Evolutionary conservation across 1,140 invertebrate species (phyloP), one percentile per base, ranked within the genome.

Genomic region (Rhizoglyphus robini): DNA sequence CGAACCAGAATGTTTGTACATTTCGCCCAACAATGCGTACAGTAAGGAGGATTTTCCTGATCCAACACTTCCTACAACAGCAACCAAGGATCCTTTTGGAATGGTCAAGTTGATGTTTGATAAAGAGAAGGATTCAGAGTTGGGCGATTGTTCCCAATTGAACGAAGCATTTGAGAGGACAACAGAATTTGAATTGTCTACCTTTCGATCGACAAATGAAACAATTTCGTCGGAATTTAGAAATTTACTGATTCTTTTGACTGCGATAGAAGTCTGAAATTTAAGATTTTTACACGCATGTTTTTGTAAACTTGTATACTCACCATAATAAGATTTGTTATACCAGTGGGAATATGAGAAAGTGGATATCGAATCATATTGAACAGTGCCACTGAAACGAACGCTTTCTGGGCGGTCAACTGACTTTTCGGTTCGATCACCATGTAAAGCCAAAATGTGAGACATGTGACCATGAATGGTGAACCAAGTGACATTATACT

Each of bases 361-460:
- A 79, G 98, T 97, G 81, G 99, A 98, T 72, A 99, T 83, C 74
- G 93, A 89, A 73, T 83, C 92, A 75, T 83, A n/a, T n/a, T n/a
- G n/a, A n/a, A n/a, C n/a, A n/a, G n/a, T n/a, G n/a, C n/a, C n/a
- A n/a, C n/a, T n/a, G n/a, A n/a, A n/a, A n/a, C n/a, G n/a, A n/a
- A n/a, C n/a, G n/a, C n/a, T n/a, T n/a, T n/a, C n/a, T n/a, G 82
- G 70, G 92, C 86, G 76, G 92, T 86, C 73, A 98, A 79, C 65
- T 90, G 81, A 75, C 89, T 85, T 27, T 75, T 63, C 2, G 73
- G 63, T 75, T 93, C 77, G 70, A 99, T 81, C 69, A 94, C 90
- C 70, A 94, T 86, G 79, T 85, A 95, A 65, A 88, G 89, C 70
- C 86, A 86, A 77, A 97, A 98, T 71, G 91, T 88, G 66, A 60